These are phyloP conservation scores for Cyclargus thomasi DNA, from an alignment of 1,140 invertebrate genomes.

Conservation along the genomic window DNA sequence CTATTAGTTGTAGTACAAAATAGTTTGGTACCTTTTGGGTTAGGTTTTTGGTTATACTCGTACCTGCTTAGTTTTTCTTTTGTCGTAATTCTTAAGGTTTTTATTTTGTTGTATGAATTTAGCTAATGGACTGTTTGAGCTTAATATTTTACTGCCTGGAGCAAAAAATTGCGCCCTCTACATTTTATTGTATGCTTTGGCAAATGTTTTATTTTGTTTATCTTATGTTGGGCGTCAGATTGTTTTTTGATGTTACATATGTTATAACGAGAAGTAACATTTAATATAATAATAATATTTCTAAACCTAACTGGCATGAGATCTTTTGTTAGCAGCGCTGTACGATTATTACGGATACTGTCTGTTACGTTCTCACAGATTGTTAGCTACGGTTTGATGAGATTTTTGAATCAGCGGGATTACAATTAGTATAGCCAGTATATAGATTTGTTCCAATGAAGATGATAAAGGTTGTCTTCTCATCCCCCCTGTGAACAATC, in stretches of 20 bases:
- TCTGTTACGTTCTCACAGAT: not conserved
- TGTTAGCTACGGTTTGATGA: not conserved
- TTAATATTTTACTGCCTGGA: constrained; percentile 10
- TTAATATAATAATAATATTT: too few relatives aligned
- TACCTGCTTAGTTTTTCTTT: constrained; percentile 41
- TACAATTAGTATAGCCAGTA: too few relatives aligned
- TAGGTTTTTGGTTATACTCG: constrained; percentile 51
- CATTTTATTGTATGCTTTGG: not conserved
- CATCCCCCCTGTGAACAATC: not conserved
- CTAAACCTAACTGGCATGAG: not conserved
- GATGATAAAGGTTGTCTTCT: not conserved
- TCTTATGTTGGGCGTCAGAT: not conserved
- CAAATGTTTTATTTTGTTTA: not conserved
- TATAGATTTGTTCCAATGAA: not conserved
- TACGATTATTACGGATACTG: constrained; percentile 11
- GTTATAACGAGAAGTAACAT: not conserved
- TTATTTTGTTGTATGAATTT: constrained; percentile 11
- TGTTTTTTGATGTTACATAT: not conserved
- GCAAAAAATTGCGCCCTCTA: not conserved
- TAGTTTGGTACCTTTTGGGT: constrained; percentile 33
- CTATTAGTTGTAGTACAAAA: constrained; percentile 47
- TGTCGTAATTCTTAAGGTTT: not conserved
- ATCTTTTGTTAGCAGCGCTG: constrained; percentile 4
- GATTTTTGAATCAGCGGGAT: too few relatives aligned
- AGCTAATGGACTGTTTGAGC: constrained; percentile 21